Conservation (phyloP, 2,797 vertebrate genomes). For the Myripristis murdjan region DNA sequence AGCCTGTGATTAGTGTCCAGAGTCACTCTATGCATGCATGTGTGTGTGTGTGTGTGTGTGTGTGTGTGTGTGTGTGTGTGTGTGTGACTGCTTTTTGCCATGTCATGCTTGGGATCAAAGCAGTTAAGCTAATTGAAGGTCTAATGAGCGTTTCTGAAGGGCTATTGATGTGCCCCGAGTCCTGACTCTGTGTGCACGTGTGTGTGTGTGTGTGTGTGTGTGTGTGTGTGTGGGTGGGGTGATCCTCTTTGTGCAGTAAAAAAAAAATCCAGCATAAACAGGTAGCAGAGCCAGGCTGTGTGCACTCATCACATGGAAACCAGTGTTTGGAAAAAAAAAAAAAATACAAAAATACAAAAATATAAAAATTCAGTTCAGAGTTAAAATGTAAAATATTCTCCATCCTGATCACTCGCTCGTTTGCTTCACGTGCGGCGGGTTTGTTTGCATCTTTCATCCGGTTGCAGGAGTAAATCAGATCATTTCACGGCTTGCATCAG, state of each 20-base stretch:
- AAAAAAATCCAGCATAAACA: neutral
- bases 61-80: constrained; percentile 19
- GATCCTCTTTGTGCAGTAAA: constrained; percentile 17
- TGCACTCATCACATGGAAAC: too few species aligned
- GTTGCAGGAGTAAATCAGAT: too few species aligned
- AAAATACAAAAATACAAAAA: too few species aligned
- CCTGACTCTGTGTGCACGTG: constrained; percentile 18
- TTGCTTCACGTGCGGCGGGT: too few species aligned
- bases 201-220: constrained; percentile 4
- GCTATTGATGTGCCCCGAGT: constrained; percentile 30
- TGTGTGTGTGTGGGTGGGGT: neutral
- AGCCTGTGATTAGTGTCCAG: constrained; percentile 21
- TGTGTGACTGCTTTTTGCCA: constrained; percentile 7
- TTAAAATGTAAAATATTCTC: too few species aligned
- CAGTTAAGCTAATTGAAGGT: constrained; percentile 27
- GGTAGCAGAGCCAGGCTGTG: neutral
- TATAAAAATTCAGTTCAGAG: too few species aligned
- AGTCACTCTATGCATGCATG: neutral
- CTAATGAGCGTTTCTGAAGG: constrained; percentile 33
- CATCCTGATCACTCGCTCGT: too few species aligned
- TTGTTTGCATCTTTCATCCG: too few species aligned
- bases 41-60: neutral
- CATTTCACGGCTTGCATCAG: too few species aligned
- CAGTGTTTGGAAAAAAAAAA: too few species aligned
- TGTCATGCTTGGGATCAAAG: constrained; percentile 38